These are phyloP conservation scores for Camponotus floridanus DNA, from an alignment of 1,140 invertebrate species.

Conservation along the genomic window DNA sequence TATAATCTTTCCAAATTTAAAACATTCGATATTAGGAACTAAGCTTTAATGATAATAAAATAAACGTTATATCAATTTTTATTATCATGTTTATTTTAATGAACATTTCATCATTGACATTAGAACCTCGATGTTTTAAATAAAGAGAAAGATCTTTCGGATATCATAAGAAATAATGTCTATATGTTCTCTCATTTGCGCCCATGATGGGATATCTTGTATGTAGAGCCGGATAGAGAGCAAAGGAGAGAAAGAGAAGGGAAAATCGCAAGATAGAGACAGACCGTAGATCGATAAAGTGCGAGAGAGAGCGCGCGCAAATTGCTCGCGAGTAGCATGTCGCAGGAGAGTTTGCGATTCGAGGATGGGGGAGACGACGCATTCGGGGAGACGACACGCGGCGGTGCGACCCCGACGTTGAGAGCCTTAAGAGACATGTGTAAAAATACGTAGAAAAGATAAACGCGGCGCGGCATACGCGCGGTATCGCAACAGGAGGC, in stretches of 20 bases:
- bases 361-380: conserved; percentile 7
- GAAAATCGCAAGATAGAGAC: conserved; percentile 19
- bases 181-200: not conserved
- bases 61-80: too few relatives aligned
- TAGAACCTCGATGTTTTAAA: not conserved
- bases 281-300: not conserved
- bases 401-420: conserved; percentile 58
- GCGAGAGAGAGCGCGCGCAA: conserved; percentile 36
- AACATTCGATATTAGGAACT: not conserved
- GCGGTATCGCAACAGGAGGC: conserved; percentile 55
- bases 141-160: not conserved
- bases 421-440: conserved; percentile 73
- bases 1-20: not conserved
- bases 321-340: conserved; percentile 58
- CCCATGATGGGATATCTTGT: not conserved
- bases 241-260: conserved; percentile 24
- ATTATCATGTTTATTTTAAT: not conserved
- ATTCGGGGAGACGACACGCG: conserved; percentile 46
- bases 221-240: not conserved
- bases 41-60: not conserved
- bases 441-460: conserved; percentile 83
- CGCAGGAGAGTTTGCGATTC: conserved; percentile 12
- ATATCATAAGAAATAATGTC: not conserved
- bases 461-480: conserved; percentile 64
- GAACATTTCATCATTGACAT: conserved; percentile 14